Conservation (phyloP, 2,888 invertebrate species). For the Ceramica pisi region DNA sequence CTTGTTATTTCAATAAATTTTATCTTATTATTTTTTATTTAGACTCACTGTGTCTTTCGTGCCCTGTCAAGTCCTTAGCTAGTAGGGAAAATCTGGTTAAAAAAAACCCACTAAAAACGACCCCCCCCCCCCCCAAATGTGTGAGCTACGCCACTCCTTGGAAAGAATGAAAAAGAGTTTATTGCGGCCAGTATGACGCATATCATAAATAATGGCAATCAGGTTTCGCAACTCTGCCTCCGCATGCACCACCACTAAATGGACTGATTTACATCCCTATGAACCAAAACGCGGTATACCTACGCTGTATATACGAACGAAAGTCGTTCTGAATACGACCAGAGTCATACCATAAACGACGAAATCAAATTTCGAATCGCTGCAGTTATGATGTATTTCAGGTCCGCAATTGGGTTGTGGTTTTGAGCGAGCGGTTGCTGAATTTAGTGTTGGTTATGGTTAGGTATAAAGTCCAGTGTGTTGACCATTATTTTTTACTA, state of each 20-base stretch:
- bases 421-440: constrained; percentile 12
- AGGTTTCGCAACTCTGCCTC: not conserved
- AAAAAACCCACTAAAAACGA: no score
- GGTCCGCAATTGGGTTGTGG: constrained; percentile 37
- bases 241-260: not conserved
- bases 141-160: no score
- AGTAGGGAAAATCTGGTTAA: no score
- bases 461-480: not conserved
- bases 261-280: not conserved
- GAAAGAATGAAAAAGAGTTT: no score
- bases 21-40: no score
- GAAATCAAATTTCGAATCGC: constrained; percentile 50
- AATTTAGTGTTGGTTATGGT: not conserved
- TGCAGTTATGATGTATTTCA: constrained; percentile 33
- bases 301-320: not conserved
- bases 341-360: constrained; percentile 31
- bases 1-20: no score
- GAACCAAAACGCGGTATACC: constrained; percentile 23
- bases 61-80: no score
- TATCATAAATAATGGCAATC: no score
- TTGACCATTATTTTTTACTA: not conserved
- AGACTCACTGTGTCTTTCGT: no score
- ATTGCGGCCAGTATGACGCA: no score
- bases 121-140: no score
- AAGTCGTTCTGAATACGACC: constrained; percentile 23